phyloP scores from a whole-genome alignment of 2,888 invertebrate species.

The Colletes collaris region DNA sequence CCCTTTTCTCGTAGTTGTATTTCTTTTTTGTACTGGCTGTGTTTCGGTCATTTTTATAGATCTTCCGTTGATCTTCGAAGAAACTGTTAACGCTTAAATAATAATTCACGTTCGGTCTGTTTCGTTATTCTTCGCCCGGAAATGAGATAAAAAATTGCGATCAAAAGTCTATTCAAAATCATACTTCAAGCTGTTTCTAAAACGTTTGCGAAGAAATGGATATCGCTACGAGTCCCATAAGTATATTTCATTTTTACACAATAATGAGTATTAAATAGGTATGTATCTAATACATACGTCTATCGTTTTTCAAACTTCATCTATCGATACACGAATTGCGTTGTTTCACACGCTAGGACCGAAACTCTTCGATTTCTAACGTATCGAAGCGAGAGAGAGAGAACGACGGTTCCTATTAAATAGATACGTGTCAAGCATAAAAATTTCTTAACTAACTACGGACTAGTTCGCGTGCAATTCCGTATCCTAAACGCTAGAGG shows the following conservation, averaged over 20 bases:
- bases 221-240: background rate
- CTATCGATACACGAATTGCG: conserved; percentile 2
- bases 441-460: conserved; percentile 17
- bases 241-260: background rate
- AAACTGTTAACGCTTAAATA: background rate
- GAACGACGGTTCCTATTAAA: background rate
- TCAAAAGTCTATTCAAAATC: too few relatives aligned
- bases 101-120: background rate
- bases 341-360: conserved; percentile 8
- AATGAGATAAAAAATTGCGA: background rate
- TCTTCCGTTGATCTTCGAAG: background rate
- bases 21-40: conserved; percentile 34
- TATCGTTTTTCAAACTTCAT: background rate
- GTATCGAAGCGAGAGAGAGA: background rate
- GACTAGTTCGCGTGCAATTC: conserved; percentile 9
- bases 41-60: conserved; percentile 2
- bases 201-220: background rate
- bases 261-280: conserved; percentile 33
- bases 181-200: too few relatives aligned
- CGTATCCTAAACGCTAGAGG: conserved; percentile 8
- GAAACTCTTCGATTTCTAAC: background rate
- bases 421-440: conserved; percentile 9
- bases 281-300: conserved; percentile 9
- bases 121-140: background rate
- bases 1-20: background rate